phyloP scores from a whole-genome alignment of 2,113 vertebrate genomes.

The Girardinichthys multiradiatus region DNA sequence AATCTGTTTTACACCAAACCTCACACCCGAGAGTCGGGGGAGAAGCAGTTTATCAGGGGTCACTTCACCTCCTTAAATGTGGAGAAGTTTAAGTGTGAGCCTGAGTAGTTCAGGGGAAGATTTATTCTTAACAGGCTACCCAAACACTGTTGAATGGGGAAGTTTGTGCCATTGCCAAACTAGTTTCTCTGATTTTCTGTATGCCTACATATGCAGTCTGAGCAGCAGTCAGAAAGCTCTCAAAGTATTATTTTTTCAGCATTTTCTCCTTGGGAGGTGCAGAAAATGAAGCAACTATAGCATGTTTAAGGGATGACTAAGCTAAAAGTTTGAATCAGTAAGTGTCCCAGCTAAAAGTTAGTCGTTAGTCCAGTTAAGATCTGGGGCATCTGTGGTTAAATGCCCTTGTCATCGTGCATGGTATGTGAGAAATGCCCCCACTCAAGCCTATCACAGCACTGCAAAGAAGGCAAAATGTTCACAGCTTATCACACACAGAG shows the following conservation, averaged over 20 bases:
- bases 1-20: conserved; percentile 1
- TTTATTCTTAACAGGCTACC: too few species aligned
- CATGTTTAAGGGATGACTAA: neutral
- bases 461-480: conserved; percentile 24
- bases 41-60: conserved; percentile 28
- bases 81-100: neutral
- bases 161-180: too few species aligned
- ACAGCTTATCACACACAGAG: conserved; percentile 11
- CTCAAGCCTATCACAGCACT: conserved; percentile 68
- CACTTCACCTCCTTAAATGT: neutral
- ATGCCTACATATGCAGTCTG: too few species aligned
- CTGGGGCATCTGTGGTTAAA: conserved; percentile 37
- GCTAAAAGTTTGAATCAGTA: neutral
- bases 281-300: neutral
- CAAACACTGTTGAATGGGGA: too few species aligned
- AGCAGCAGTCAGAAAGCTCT: too few species aligned
- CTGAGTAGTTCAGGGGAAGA: too few species aligned
- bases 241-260: too few species aligned
- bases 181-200: too few species aligned
- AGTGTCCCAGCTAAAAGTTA: conserved; percentile 2
- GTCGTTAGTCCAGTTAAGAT: conserved; percentile 18
- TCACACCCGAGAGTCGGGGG: conserved; percentile 3
- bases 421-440: conserved; percentile 70
- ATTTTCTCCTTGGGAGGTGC: neutral
- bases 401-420: conserved; percentile 58